phyloP scores from a whole-genome alignment of 2,888 invertebrate genomes.

The Hypsopygia costalis region DNA sequence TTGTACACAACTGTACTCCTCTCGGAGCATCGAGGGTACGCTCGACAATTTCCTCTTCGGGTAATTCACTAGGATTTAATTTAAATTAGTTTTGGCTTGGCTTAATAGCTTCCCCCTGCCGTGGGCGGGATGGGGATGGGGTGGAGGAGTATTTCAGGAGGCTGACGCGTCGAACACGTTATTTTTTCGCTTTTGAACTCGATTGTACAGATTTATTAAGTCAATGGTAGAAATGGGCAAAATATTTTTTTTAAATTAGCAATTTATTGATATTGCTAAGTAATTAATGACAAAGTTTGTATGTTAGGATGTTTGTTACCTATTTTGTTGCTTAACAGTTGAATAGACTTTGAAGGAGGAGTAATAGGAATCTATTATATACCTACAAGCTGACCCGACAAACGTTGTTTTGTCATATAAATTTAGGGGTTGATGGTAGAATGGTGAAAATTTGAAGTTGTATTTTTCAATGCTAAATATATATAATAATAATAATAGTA shows the following conservation, averaged over 20 bases:
- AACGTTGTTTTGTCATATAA: no score
- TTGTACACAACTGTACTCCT: constrained; percentile 40
- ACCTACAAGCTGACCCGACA: no score
- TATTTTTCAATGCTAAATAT: no score
- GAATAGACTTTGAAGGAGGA: no score
- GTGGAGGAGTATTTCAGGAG: constrained; percentile 60
- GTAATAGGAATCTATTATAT: no score
- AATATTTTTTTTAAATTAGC: constrained; percentile 1
- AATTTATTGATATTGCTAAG: no score
- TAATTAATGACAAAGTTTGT: no score
- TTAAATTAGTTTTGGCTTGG: constrained; percentile 93
- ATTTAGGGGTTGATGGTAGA: no score
- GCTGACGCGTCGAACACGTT: constrained; percentile 21
- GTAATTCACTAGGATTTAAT: constrained; percentile 89
- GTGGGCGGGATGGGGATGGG: constrained; percentile 28
- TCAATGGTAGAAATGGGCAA: neutral
- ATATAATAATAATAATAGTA: no score
- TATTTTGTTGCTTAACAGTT: no score
- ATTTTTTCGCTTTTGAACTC: constrained; percentile 16
- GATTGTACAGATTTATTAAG: constrained; percentile 5
- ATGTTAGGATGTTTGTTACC: no score
- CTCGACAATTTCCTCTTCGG: constrained; percentile 81
- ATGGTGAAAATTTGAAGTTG: no score
- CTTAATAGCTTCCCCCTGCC: constrained; percentile 87
- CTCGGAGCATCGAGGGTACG: constrained; percentile 73